Percentiles rank a stretch among this genome's conserved stretches.
Evolutionary conservation across 1,140 invertebrate species (phyloP).

Genomic region (Philotrypesis tridentata): DNA sequence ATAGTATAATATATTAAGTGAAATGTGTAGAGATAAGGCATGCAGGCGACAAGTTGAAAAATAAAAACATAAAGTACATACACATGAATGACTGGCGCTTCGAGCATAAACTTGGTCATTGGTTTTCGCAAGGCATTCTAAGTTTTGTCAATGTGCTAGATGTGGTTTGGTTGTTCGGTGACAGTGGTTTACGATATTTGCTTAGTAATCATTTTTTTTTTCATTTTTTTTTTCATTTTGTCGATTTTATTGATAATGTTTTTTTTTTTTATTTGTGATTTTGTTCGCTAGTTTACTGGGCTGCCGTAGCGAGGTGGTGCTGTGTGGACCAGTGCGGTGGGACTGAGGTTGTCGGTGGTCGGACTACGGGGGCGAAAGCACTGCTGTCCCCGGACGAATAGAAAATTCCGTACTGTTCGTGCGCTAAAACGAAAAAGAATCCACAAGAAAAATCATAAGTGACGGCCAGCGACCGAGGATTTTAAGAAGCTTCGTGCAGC

Average conservation of each 20-base stretch:
- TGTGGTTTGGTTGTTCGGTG: slow-evolving; percentile 58
- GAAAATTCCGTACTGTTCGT: slow-evolving; percentile 75
- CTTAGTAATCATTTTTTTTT: background rate
- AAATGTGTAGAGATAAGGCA: background rate
- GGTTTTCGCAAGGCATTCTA: slow-evolving; percentile 32
- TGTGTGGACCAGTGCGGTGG: slow-evolving; percentile 76
- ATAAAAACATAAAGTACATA: slow-evolving; percentile 48
- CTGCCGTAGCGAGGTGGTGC: slow-evolving; percentile 74
- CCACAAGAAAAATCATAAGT: slow-evolving; percentile 58
- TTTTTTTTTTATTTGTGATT: slow-evolving; percentile 55
- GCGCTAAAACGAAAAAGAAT: slow-evolving; percentile 76
- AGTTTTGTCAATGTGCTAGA: slow-evolving; percentile 31
- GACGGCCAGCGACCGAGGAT: slow-evolving; percentile 19
- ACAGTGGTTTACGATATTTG: slow-evolving; percentile 51
- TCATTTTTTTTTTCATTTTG: slow-evolving; percentile 29
- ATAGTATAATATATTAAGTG: background rate
- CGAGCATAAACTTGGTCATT: slow-evolving; percentile 21
- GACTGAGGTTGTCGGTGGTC: slow-evolving; percentile 75
- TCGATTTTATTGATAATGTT: no score
- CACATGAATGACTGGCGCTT: slow-evolving; percentile 38
- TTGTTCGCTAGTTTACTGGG: slow-evolving; percentile 74
- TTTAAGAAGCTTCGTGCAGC: background rate
- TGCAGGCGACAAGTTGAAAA: slow-evolving; percentile 21
- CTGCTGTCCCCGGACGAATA: slow-evolving; percentile 74
- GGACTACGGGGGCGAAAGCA: slow-evolving; percentile 78